Base-by-base conservation (phyloP, 2,797 vertebrate species). In the Sylvia borin region DNA sequence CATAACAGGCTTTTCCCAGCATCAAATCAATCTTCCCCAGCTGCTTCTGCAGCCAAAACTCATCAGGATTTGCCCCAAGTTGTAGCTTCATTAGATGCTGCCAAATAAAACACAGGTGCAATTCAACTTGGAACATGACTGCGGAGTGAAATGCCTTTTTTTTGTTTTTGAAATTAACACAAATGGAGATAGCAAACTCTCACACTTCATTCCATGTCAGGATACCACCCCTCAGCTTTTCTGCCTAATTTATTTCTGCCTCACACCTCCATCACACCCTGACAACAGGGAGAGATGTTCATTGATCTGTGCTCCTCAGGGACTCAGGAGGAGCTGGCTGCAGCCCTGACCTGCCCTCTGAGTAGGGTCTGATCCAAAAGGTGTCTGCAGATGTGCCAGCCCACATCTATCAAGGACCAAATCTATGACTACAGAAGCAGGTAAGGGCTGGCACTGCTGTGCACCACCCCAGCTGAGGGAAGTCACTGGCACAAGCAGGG, bases 361-460 rank as follows among this genome's bases (percentile, higher is more conserved):
- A 53, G 57, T 17, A 53, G 25, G 11, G 26, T 32, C 1, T 40
- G 66, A 71, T 57, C 11, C 13, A 47, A 42, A 77, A 57, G 10
- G 8, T 21, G 31, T n/a, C 22, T 1, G 0, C 2, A 8, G 22
- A 31, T 45, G 45, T 1, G 1, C 10, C 32, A 81, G n/a, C 5
- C 31, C 43, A 50, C 58, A 80, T 36, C 10, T 36, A 36, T 21
- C 2, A 9, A 60, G 29, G 45, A 53, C 16, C 18, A 31, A 76
- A 62, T 15, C 34, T 24, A 7, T 26, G 25, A 64, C n/a, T 60
- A 51, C 11, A 70, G 54, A 66, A 70, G 42, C 34, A 47, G 21
- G 20, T 7, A 55, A n/a, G 36, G 40, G 19, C 27, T 25, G 2
- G 3, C 27, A 61, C 11, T 0, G 0, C 31, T 18, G 3, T 1